Percentiles rank a stretch among this genome's conserved stretches.
Conservation (phyloP, 2,797 vertebrate genomes). For the Falco rusticolus region DNA sequence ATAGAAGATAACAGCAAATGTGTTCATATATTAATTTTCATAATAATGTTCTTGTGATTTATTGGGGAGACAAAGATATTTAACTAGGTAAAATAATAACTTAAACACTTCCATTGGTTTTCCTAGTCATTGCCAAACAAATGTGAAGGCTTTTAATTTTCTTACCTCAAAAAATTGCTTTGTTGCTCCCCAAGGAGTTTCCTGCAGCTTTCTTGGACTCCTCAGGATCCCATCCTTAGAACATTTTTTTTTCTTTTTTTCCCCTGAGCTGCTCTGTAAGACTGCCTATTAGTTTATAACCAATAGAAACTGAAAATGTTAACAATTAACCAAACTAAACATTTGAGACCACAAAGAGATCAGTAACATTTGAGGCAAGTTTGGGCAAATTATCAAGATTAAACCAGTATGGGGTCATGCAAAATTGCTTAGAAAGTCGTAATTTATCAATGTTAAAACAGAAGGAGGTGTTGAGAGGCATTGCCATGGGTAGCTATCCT, state of each 20-base stretch:
- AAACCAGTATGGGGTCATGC: background rate
- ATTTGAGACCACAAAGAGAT: background rate
- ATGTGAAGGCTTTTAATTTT: background rate
- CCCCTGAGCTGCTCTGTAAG: background rate
- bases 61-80: conserved; percentile 58
- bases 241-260: background rate
- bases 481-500: background rate
- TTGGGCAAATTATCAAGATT: background rate
- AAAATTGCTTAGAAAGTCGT: background rate
- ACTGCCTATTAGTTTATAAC: background rate
- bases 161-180: background rate
- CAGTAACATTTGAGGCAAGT: background rate
- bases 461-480: background rate
- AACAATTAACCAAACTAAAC: background rate
- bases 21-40: background rate
- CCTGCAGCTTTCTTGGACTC: background rate
- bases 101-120: conserved; percentile 50
- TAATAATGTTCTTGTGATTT: conserved; percentile 46
- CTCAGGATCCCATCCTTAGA: background rate
- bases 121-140: conserved; percentile 55
- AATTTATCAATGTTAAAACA: background rate
- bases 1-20: conserved; percentile 12
- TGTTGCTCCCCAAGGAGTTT: background rate
- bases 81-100: conserved; percentile 65
- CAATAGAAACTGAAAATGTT: background rate